These are phyloP conservation scores for Acholoe squamosa DNA, from an alignment of 2,888 invertebrate genomes.

Conservation along the genomic window DNA sequence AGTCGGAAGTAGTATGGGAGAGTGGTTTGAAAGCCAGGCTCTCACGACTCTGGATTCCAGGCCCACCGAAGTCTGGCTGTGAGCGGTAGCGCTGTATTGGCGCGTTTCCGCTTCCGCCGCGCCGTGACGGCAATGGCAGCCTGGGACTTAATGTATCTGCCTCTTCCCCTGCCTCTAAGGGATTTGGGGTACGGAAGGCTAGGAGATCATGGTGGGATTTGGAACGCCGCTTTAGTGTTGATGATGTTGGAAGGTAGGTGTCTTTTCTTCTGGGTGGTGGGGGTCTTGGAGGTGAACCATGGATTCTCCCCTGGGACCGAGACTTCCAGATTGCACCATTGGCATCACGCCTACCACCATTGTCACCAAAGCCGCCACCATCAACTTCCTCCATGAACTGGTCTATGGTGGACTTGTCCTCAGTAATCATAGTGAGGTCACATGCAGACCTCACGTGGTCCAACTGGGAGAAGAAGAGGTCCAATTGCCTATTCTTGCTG, in stretches of 20 bases:
- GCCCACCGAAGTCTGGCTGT: slow-evolving; percentile 49
- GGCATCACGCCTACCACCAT: too few relatives aligned
- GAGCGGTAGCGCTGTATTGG: slow-evolving; percentile 14
- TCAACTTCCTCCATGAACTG: slow-evolving; percentile 13
- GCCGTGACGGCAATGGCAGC: not conserved
- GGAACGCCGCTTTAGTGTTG: not conserved
- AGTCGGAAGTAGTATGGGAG: slow-evolving; percentile 49
- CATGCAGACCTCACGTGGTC: slow-evolving; percentile 44
- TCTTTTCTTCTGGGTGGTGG: not conserved
- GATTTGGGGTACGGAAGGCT: not conserved
- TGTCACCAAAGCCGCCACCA: too few relatives aligned
- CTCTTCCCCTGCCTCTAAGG: not conserved
- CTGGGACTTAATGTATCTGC: not conserved
- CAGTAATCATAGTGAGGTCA: slow-evolving; percentile 9
- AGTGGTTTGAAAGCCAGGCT: slow-evolving; percentile 57
- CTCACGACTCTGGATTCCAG: slow-evolving; percentile 49
- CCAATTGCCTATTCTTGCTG: not conserved
- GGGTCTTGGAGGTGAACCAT: too few relatives aligned
- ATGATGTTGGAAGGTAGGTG: not conserved
- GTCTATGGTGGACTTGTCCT: slow-evolving; percentile 23
- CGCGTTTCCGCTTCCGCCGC: too few relatives aligned
- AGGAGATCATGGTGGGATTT: slow-evolving; percentile 10
- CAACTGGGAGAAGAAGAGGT: not conserved
- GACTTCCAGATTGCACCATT: not conserved
- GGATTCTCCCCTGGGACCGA: not conserved